Base-by-base conservation (phyloP, 2,888 invertebrate genomes). In the Hirtodrosophila confusa region DNA sequence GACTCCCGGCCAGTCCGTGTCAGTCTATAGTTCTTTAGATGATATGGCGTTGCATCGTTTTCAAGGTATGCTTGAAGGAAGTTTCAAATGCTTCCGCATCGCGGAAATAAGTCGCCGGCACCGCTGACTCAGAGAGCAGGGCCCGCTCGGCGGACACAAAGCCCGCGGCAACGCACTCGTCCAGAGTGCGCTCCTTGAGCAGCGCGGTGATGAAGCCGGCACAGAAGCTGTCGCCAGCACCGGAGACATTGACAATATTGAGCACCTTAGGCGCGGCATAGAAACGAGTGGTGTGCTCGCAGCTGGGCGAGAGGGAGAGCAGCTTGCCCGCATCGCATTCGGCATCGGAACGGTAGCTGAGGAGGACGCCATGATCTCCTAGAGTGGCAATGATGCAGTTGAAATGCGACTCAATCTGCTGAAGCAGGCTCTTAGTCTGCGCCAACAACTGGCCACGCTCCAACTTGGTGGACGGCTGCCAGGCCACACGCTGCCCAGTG, bases 221-320 rank as follows among this genome's bases (percentile, higher is more conserved):
- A 3, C 94, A 93, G 82, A 95, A 94, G 89, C 96, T 95, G 87
- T 97, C 97, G 1, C 96, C 96, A 17, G 96, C 96, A 4, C 96
- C 97, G n/a, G 96, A 96, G 0, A 96, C 96, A 92, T 94, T 96
- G 50, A 94, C 93, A 10, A 96, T 90, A 50, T 92, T 80, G 1
- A 61, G 29, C 1, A 90, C 71, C 50, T 55, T 51, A 1, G 84
- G 84, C 1, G 90, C 90, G 0, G 73, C 58, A 60, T 83, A 90
- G 51, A 84, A 90, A 7, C 83, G 69, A 0, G 69, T 60, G 4
- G 11, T 53, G 48, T 58, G 89, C 60, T 37, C 45, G 1, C 56
- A 12, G n/a, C 41, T 48, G 29, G 67, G 50, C 5, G 62, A 93
- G 8, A 78, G 75, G 48, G 50, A 50, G 3, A 66, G 51, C 49